Evolutionary conservation across 2,797 vertebrate species (phyloP).

Genomic region (Sciaenops ocellatus): DNA sequence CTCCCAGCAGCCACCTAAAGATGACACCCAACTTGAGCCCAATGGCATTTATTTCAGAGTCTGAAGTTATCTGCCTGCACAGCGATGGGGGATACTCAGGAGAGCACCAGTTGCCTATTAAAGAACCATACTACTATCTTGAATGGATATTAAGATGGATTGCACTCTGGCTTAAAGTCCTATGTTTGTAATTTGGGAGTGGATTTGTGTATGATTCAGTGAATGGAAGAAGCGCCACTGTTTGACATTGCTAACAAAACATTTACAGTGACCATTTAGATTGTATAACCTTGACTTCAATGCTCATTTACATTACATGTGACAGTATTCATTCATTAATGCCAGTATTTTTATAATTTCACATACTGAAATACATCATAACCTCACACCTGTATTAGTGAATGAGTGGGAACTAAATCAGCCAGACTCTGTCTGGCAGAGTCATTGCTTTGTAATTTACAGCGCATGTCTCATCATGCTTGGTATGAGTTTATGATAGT

Average conservation of each 20-base stretch:
- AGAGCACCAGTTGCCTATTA: conserved; percentile 34
- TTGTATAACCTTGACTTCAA: conserved; percentile 8
- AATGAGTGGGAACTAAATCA: conserved; percentile 16
- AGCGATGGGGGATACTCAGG: conserved; percentile 39
- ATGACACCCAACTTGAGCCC: conserved; percentile 30
- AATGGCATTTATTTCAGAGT: conserved; percentile 37
- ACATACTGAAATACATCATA: conserved; percentile 29
- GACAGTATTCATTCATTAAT: conserved; percentile 38
- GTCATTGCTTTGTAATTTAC: conserved; percentile 18
- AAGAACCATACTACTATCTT: conserved; percentile 2
- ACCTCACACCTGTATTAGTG: conserved; percentile 24
- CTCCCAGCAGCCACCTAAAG: conserved; percentile 84
- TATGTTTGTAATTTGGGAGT: conserved; percentile 22
- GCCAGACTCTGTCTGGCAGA: not conserved
- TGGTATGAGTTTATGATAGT: conserved; percentile 29
- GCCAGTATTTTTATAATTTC: conserved; percentile 10
- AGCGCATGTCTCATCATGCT: conserved; percentile 35
- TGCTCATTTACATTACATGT: not conserved
- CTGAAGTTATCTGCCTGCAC: conserved; percentile 31
- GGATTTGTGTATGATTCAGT: not conserved
- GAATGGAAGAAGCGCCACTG: conserved; percentile 20
- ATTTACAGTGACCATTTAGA: conserved; percentile 11
- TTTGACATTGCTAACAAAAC: conserved; percentile 44
- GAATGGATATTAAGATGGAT: conserved; percentile 35
- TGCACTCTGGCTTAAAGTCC: conserved; percentile 13